Base-by-base conservation (phyloP, 2,888 invertebrate species). In the Pandemis heparana region DNA sequence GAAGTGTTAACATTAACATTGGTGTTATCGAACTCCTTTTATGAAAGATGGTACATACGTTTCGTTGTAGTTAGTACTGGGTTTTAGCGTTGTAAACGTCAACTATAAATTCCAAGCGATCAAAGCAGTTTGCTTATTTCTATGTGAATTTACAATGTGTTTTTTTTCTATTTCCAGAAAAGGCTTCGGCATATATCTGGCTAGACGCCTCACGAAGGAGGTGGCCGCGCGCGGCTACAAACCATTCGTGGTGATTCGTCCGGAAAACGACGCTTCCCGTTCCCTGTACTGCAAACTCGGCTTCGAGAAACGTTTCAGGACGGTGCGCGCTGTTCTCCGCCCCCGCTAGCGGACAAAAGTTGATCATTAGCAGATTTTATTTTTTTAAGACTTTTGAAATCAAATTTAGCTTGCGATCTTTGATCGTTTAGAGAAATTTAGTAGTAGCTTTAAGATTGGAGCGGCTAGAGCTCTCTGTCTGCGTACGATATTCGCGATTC, bases 191-290 rank as follows among this genome's bases (percentile, higher is more conserved):
- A 96, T 97, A 78, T 96, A 96, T 83, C 94, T 97, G 80, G 97
- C 97, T 73, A 95, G 96, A 82, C 95, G 95, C 76, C 94, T 96
- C 77, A 96, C 96, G 71, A 94, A 95, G 82, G 95, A 95, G 80
- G 96, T 97, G 63, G 95, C 96, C 60, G 96, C 96, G 70, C 95
- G 97, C 71, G 97, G 97, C 78, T 98, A 98, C 91, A 95, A 96
- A 83, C 97, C 98, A 74, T 98, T 97, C 91, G 98, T 98, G 79
- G 97, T 98, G 82, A 98, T 98, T 92, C 91, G 94, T 82, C 97
- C 97, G 76, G 97, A 97, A 90, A 98, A 98, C 90, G 97, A 97
- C 89, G 97, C 98, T 77, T 97, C 97, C 79, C 96, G 97, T 85
- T 96, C 96, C 83, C 95, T 98, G 71, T 98, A 98, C 92, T 96